These are phyloP conservation scores for Cheumatopsyche charites DNA, from an alignment of 1,140 invertebrate genomes.

Conservation along the genomic window DNA sequence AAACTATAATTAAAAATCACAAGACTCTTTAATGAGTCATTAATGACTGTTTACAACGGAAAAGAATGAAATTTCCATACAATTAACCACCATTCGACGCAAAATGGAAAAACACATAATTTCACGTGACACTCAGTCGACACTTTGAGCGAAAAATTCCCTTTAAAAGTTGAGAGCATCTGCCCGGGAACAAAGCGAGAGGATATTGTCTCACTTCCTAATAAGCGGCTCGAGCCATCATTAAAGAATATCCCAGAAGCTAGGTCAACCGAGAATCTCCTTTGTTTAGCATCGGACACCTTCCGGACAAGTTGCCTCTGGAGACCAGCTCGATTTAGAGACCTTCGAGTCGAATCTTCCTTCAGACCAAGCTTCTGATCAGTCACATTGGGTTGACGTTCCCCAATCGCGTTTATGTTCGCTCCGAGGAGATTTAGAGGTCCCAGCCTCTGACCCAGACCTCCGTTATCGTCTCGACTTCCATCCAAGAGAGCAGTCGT, in stretches of 20 bases:
- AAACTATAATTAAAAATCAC: no score
- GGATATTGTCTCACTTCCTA: slow-evolving; percentile 49
- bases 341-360: no score
- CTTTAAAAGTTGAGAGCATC: not conserved
- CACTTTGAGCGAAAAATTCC: no score
- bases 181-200: slow-evolving; percentile 23
- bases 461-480: slow-evolving; percentile 24
- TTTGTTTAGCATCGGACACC: slow-evolving; percentile 30
- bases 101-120: no score
- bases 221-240: slow-evolving; percentile 44
- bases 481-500: not conserved
- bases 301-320: not conserved
- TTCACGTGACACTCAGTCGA: no score
- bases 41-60: no score
- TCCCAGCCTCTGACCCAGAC: slow-evolving; percentile 27
- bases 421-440: slow-evolving; percentile 12
- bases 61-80: no score
- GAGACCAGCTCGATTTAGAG: not conserved
- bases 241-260: slow-evolving; percentile 38
- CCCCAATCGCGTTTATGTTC: not conserved
- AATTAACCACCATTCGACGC: no score
- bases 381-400: not conserved
- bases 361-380: not conserved
- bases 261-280: slow-evolving; percentile 33
- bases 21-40: no score